These are phyloP conservation scores for Apantesis nais DNA, from an alignment of 2,888 invertebrate species.

Conservation along the genomic window DNA sequence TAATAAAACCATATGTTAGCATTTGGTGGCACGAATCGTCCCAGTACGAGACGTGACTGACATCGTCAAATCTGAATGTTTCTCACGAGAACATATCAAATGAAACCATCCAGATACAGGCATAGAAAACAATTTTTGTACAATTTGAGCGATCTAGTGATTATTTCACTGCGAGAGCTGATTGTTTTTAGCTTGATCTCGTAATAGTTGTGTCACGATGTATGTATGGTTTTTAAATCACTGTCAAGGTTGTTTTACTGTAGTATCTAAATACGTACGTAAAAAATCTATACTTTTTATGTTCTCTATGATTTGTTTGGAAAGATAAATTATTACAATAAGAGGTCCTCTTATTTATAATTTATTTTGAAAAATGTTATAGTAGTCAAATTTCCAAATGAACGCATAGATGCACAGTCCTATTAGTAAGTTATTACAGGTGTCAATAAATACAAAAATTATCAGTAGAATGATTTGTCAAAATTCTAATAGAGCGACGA, in stretches of 20 bases:
- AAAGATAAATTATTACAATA: neutral
- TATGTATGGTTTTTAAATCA: neutral
- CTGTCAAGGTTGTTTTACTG: neutral
- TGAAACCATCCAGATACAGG: neutral
- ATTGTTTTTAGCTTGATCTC: neutral
- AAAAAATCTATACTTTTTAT: neutral
- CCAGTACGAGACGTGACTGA: neutral
- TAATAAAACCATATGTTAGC: neutral
- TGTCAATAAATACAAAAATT: neutral
- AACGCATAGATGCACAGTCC: neutral
- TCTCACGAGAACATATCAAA: neutral
- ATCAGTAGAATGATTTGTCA: neutral
- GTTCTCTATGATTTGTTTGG: neutral
- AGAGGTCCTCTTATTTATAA: no score
- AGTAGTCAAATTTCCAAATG: no score
- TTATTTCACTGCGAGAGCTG: neutral
- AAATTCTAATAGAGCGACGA: neutral
- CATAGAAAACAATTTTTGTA: neutral
- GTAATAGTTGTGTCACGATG: neutral
- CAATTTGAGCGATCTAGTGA: neutral
- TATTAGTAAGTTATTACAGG: neutral
- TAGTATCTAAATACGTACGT: neutral
- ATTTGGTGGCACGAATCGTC: neutral
- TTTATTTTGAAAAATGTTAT: no score
- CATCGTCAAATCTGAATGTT: neutral